Base-by-base conservation (phyloP, 2,888 invertebrate species). In the Cantharis rufa region DNA sequence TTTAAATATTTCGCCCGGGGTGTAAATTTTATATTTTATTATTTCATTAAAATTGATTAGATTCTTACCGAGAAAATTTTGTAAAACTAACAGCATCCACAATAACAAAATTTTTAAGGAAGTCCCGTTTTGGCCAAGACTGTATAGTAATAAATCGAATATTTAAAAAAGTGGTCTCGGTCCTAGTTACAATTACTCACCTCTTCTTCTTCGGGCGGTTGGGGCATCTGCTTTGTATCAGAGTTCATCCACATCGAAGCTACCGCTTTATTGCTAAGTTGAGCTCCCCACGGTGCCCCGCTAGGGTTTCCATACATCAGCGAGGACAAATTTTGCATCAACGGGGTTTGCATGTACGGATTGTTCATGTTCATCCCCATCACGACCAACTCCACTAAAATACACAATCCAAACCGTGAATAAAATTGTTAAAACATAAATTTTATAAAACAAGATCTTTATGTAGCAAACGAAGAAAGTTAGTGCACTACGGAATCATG, bases 341-440 rank as follows among this genome's bases (percentile, higher is more conserved):
- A 87, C 1, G 88, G 88, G 74, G 86, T 86, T 76, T 85, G 86
- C 80, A 86, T 84, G 79, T 86, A 87, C 5, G 86, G 86, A 70
- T 84, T 85, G 78, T 86, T 87, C 85, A 88, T 85, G 27, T 80
- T 80, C 81, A 90, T 90, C 7, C 91, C 89, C 87, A 91, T 89
- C 15, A 91, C 91, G 21, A 91, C 91, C 91, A 92, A 91, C 84
- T 92, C 92, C 92, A 93, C 93, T 93, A 88, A 68, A 84, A 78
- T 7, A 7, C n/a, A 28, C 61, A 86, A 80, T 69, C 79, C 11
- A 80, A 77, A 73, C 48, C 24, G 21, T 10, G 10, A 69, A 18
- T 66, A 18, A 13, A 24, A 13, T 16, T 15, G 11, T n/a, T 62
- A 72, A 69, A 27, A 7, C 27, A 28, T 15, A 15, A 69, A 69